phyloP scores from a whole-genome alignment of 2,888 invertebrate genomes.

The Cetonia aurata region DNA sequence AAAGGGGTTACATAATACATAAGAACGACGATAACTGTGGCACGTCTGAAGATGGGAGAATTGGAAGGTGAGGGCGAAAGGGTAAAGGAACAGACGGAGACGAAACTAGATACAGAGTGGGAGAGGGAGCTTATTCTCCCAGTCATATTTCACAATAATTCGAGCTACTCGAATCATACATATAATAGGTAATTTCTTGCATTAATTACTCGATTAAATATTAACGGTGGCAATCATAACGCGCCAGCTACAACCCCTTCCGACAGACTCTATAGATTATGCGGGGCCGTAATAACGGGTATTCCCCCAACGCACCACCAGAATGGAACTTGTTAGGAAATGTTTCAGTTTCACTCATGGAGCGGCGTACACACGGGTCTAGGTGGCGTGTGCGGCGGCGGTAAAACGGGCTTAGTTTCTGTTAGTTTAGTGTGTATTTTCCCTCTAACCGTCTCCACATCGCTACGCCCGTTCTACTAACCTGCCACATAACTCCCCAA shows the following conservation, averaged over 20 bases:
- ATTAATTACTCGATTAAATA: conserved; percentile 69
- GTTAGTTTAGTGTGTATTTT: conserved; percentile 41
- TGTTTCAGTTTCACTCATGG: conserved; percentile 43
- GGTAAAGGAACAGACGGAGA: conserved; percentile 18
- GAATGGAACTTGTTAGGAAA: conserved; percentile 46
- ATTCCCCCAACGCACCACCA: conserved; percentile 62
- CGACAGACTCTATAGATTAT: conserved; percentile 67
- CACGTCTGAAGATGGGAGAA: conserved; percentile 30
- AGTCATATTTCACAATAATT: conserved; percentile 68
- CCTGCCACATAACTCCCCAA: conserved; percentile 29
- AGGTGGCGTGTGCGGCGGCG: conserved; percentile 19
- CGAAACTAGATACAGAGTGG: conserved; percentile 9
- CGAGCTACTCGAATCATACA: conserved; percentile 67
- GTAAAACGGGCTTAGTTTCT: conserved; percentile 34
- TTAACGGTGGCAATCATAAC: conserved; percentile 69
- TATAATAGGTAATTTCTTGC: conserved; percentile 70
- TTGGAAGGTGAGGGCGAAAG: conserved; percentile 30
- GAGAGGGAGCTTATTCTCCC: conserved; percentile 50
- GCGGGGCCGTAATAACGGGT: conserved; percentile 64
- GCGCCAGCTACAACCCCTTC: conserved; percentile 64
- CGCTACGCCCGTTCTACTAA: conserved; percentile 25
- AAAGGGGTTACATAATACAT: conserved; percentile 46
- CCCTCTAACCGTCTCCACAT: conserved; percentile 22
- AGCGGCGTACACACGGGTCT: conserved; percentile 20
- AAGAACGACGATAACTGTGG: conserved; percentile 43